Conservation (phyloP, 1,140 invertebrate species). For the Bombus vancouverensis region DNA sequence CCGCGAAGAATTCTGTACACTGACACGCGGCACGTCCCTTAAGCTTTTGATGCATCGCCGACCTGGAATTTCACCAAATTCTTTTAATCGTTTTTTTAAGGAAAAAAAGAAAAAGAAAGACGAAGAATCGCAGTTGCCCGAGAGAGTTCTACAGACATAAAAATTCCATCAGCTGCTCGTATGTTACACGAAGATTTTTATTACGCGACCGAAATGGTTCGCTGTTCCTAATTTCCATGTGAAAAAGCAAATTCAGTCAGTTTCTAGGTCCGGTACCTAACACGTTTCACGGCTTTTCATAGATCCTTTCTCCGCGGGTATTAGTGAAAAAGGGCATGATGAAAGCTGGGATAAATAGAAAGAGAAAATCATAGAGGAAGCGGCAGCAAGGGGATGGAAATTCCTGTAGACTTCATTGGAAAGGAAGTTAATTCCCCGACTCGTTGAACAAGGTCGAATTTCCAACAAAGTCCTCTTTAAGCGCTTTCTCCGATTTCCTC, state of each 20-base stretch:
- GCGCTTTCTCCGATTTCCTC: neutral
- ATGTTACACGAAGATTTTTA: neutral
- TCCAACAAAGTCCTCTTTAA: constrained; percentile 18
- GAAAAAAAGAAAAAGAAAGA: neutral
- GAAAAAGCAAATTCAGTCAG: constrained; percentile 1
- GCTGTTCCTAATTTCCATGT: constrained; percentile 1
- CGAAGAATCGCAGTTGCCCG: neutral
- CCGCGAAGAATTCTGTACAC: neutral
- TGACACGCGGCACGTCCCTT: neutral
- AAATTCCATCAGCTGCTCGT: neutral
- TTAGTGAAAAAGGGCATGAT: neutral
- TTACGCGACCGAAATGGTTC: neutral
- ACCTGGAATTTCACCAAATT: neutral
- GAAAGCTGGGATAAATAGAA: neutral
- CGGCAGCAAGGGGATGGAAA: neutral
- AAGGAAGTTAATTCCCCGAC: constrained; percentile 5
- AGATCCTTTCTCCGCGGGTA: neutral
- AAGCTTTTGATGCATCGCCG: neutral
- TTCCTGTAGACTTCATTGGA: neutral
- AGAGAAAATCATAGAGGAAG: neutral
- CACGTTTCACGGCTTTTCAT: constrained; percentile 1
- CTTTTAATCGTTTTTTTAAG: neutral
- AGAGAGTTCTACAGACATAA: neutral
- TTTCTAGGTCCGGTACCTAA: neutral
- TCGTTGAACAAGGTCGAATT: constrained; percentile 30